phyloP scores from a whole-genome alignment of 2,113 vertebrate species.

The Microtus montanus region DNA sequence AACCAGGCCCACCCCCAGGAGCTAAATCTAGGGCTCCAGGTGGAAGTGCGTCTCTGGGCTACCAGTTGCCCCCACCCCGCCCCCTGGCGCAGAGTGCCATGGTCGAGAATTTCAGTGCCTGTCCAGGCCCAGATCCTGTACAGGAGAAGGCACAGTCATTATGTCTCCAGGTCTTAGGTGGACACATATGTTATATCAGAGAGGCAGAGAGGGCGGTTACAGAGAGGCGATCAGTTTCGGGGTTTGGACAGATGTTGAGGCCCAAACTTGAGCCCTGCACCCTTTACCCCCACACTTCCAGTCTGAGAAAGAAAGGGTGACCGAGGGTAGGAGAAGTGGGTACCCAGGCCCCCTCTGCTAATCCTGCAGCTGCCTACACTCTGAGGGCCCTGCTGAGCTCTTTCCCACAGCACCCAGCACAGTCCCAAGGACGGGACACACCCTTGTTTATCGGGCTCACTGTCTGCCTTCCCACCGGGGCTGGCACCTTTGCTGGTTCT shows the following conservation, averaged over 20 bases:
- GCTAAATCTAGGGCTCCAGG: conserved; percentile 81
- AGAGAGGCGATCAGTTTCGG: background rate
- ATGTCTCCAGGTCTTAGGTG: background rate
- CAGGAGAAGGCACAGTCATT: background rate
- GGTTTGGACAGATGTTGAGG: background rate
- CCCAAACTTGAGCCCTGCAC: background rate
- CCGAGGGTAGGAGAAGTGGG: background rate
- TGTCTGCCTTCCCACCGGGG: conserved; percentile 30
- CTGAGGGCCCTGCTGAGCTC: background rate
- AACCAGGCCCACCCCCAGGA: conserved; percentile 66
- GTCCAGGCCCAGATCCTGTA: background rate
- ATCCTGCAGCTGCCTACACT: background rate
- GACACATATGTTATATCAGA: background rate
- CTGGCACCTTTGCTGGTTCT: conserved; percentile 47
- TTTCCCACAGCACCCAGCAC: background rate
- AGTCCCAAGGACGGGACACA: conserved; percentile 36
- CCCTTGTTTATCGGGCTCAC: conserved; percentile 53
- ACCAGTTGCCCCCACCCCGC: conserved; percentile 73
- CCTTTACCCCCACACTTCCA: background rate
- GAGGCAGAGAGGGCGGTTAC: background rate
- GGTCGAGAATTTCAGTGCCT: conserved; percentile 20
- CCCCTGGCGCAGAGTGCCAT: conserved; percentile 43
- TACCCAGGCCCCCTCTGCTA: background rate
- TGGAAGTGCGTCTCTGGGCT: conserved; percentile 75
- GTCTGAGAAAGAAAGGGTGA: background rate